These are phyloP conservation scores for Atta cephalotes DNA, from an alignment of 1,140 invertebrate species.

Conservation along the genomic window DNA sequence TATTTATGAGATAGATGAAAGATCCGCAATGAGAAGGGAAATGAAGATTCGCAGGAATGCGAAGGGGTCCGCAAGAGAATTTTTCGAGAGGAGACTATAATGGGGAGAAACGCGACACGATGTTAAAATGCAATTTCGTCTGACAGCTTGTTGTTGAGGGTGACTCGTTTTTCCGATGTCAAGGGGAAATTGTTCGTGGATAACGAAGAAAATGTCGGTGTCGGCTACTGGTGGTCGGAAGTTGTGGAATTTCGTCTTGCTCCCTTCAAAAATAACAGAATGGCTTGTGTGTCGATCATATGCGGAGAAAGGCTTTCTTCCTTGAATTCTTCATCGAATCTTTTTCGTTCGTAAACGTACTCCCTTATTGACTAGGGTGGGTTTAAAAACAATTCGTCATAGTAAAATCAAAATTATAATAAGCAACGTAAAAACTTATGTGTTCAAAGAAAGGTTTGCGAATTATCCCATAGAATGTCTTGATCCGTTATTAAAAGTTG, in stretches of 20 bases:
- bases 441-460: too few relatives aligned
- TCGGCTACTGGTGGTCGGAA: conserved; percentile 34
- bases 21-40: not conserved
- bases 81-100: conserved; percentile 35
- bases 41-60: conserved; percentile 7
- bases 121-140: conserved; percentile 66
- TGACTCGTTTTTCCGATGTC: conserved; percentile 39
- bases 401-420: conserved; percentile 1
- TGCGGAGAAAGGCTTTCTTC: not conserved
- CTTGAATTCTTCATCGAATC: conserved; percentile 27
- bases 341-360: not conserved
- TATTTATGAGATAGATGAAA: not conserved
- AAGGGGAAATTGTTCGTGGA: conserved; percentile 66
- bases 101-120: conserved; percentile 14
- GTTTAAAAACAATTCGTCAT: not conserved
- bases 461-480: too few relatives aligned
- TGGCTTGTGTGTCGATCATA: not conserved
- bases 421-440: not conserved
- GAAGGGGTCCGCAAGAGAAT: conserved; percentile 19
- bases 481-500: too few relatives aligned
- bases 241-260: conserved; percentile 44
- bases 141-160: conserved; percentile 56
- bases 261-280: conserved; percentile 43
- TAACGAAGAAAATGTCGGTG: conserved; percentile 62
- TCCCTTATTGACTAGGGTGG: not conserved